Base-by-base conservation (phyloP, 2,797 vertebrate species). In the Fistularia tabacaria region DNA sequence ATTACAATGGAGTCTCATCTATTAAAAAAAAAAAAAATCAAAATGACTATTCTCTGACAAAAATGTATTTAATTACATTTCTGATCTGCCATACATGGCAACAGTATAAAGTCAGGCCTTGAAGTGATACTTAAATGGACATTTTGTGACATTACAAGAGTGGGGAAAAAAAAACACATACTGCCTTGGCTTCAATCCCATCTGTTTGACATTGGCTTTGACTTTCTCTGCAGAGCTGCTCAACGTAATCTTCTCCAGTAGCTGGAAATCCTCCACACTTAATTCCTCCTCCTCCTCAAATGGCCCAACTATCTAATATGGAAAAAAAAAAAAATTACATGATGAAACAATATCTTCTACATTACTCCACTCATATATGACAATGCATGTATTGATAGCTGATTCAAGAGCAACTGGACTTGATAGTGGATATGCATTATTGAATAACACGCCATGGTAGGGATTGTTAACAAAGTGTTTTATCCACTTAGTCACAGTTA, bases 221-320 rank as follows among this genome's bases (percentile, higher is more conserved):
- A 99, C 91, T 83, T 95, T 93, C 60, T 93, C 88, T 38, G 90
- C 91, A 54, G 92, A 93, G 54, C 88, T 84, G 64, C 84, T 90
- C 50, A 92, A 88, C 1, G 93, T 92, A 75, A 94, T 89, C 84
- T 92, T 95, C 86, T 97, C 94, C 80, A 99, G 84, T 76, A 99
- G 89, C 66, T 87, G 85, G 73, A 99, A 99, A 85, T 99, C 95
- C 82, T 98, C 96, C 50, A 73, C 52, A 66, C 77, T 86, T 64
- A 98, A 93, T 67, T 92, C 90, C 43, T 92, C 89, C 53, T 89
- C 87, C 74, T 92, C 91, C 68, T 81, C 74, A 82, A 95, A 87
- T 25, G 90, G 93, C 40, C 92, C 92, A 41, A 99, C 77, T 66
- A 97, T 75, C 97, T 99, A 80, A 78, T 59, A 62, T 11, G 55